These are phyloP conservation scores for Drosophila neutralis DNA, from an alignment of 2,888 invertebrate genomes.

Conservation along the genomic window DNA sequence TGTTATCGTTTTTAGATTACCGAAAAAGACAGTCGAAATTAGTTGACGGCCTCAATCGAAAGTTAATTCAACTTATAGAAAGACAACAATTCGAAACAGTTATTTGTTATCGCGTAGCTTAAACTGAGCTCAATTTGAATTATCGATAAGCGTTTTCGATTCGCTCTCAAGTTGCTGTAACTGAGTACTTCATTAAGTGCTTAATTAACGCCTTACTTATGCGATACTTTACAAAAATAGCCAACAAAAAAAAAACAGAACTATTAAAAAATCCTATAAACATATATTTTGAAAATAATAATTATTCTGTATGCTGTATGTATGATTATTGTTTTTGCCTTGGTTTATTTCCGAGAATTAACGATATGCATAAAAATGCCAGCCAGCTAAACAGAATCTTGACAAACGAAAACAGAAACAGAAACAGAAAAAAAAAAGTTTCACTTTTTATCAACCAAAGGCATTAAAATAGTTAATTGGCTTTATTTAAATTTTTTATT, in stretches of 20 bases:
- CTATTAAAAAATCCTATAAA: conserved; percentile 33
- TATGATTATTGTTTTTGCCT: conserved; percentile 68
- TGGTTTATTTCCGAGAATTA: conserved; percentile 78
- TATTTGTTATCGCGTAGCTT: background rate
- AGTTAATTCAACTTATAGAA: background rate
- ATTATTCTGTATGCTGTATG: conserved; percentile 29
- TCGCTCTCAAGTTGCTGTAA: background rate
- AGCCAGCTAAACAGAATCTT: conserved; percentile 52
- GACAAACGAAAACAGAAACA: conserved; percentile 41
- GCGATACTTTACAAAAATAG: conserved; percentile 7
- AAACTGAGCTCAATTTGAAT: background rate
- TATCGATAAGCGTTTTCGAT: conserved; percentile 1
- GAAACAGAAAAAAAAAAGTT: conserved; percentile 61
- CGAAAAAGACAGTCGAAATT: background rate
- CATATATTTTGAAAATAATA: conserved; percentile 31
- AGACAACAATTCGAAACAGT: background rate
- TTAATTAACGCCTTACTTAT: conserved; percentile 14
- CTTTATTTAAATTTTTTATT: conserved; percentile 77
- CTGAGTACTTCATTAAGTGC: conserved; percentile 7
- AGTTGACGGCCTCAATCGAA: background rate
- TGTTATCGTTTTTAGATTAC: background rate
- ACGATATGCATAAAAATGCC: conserved; percentile 74
- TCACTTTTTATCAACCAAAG: conserved; percentile 80
- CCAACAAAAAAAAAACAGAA: conserved; percentile 31
- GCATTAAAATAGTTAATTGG: conserved; percentile 82